Conservation (phyloP, 2,797 vertebrate species). For the Sebastes iracundus region DNA sequence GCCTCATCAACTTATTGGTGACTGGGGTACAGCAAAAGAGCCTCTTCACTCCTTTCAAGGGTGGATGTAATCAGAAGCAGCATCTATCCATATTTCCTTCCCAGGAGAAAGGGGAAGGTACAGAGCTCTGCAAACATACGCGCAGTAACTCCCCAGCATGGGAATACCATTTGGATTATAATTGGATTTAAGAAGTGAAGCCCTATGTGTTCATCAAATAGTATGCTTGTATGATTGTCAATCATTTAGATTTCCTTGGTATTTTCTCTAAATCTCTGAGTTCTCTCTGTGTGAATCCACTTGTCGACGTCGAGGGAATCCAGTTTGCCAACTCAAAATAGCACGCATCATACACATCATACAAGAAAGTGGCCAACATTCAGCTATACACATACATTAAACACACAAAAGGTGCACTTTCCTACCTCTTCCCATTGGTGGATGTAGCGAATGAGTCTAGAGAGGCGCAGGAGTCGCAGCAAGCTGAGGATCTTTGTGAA, state of each 20-base stretch:
- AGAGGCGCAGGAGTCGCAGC: constrained; percentile 92
- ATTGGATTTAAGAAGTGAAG: constrained; percentile 28
- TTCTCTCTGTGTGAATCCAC: background rate
- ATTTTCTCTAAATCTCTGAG: background rate
- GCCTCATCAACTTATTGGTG: constrained; percentile 68
- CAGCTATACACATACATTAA: background rate
- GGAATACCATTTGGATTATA: constrained; percentile 32
- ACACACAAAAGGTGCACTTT: background rate
- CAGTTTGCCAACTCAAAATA: background rate
- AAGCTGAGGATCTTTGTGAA: constrained; percentile 99
- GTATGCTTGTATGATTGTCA: constrained; percentile 6
- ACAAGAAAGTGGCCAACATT: background rate
- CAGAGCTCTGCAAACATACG: constrained; percentile 35
- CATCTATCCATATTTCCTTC: constrained; percentile 44
- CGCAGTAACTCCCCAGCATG: constrained; percentile 23
- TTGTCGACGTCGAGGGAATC: background rate
- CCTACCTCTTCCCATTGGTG: constrained; percentile 99
- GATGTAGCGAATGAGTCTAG: constrained; percentile 97
- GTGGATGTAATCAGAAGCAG: constrained; percentile 66
- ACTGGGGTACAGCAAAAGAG: constrained; percentile 53
- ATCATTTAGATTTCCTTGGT: background rate
- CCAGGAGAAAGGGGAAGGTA: background rate
- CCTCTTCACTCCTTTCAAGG: constrained; percentile 63
- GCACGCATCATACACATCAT: background rate
- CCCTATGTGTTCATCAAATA: constrained; percentile 27